Evolutionary conservation across 2,797 vertebrate genomes (phyloP), one percentile per base, ranked within the genome.

Genomic region (Streptopelia turtur): DNA sequence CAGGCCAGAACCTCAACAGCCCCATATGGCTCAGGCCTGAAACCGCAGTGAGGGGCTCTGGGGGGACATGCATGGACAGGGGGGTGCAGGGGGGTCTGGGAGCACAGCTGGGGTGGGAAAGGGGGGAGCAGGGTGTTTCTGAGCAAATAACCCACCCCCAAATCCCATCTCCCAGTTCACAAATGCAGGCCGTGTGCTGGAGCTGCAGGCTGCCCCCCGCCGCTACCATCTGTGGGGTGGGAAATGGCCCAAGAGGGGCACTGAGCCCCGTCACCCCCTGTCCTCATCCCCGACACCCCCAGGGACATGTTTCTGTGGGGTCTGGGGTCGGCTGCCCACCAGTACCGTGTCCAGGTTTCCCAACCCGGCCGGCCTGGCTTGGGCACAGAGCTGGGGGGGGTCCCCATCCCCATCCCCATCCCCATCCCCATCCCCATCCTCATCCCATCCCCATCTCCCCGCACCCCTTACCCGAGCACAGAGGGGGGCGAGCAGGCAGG

Each of bases 401-500:
- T 22, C 15, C 63, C 39, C 35, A 60, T 22, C 16, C 27, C 20
- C 11, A 11, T 28, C 28, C 37, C 30, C 21, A 6, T 13, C 27
- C 37, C 33, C 21, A 6, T 13, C 27, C 21, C 9, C 11, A 11
- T 28, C 28, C 37, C 25, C 21, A 6, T 13, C 27, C 37, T 33
- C 21, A 6, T 13, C 27, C 21, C 11, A 9, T 28, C 28, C 37
- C 37, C 21, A 6, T 10, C 16, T 25, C 53, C 63, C 65, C 47
- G 16, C 53, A 1, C 6, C 75, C 37, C 97, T 97, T 98, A 98
- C 98, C 98, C 98, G 97, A 72, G 95, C 87, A 27, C 70, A 84
- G 45, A 96, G 77, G 3, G 89, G 76, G 37, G 94, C 89, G 84
- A 98, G 93, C 82, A 98, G 94, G 95, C 96, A 97, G 82, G 87